phyloP scores from a whole-genome alignment of 2,888 invertebrate genomes.

The Prosopocoilus inquinatus region DNA sequence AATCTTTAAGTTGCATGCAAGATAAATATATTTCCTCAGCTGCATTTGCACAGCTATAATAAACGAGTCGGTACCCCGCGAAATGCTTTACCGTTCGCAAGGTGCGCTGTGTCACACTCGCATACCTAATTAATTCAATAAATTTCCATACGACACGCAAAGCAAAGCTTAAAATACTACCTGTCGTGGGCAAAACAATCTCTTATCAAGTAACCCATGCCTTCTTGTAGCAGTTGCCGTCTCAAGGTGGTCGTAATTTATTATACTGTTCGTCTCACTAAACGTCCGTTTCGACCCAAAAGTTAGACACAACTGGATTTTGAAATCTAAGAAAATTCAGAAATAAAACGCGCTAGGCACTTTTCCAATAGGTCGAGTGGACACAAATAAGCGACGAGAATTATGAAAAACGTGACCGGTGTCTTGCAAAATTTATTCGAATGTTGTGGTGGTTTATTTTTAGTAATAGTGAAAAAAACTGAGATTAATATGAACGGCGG shows the following conservation, averaged over 20 bases:
- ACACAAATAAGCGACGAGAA: too few relatives aligned
- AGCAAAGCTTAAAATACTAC: conserved; percentile 22
- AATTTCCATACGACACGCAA: conserved; percentile 7
- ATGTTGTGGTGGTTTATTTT: too few relatives aligned
- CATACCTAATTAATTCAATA: conserved; percentile 12
- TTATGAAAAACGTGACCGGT: too few relatives aligned
- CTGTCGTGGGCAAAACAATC: conserved; percentile 27
- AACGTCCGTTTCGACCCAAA: conserved; percentile 19
- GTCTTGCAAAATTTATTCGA: too few relatives aligned
- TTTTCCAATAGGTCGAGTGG: conserved; percentile 6
- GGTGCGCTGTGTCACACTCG: not conserved
- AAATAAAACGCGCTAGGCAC: conserved; percentile 9
- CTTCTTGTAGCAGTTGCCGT: not conserved
- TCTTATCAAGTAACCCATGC: conserved; percentile 33
- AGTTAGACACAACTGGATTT: conserved; percentile 20
- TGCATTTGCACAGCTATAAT: conserved; percentile 16
- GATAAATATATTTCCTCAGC: conserved; percentile 17
- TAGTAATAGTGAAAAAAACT: too few relatives aligned
- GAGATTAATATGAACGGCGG: too few relatives aligned
- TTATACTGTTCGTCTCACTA: conserved; percentile 10
- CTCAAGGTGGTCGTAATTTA: too few relatives aligned
- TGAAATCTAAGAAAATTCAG: not conserved
- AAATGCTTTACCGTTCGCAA: conserved; percentile 1
- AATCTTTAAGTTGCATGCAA: conserved; percentile 13
- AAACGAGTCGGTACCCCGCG: not conserved